A percentile compares a stretch with the other conserved stretches of the same genome.
phyloP scores from a whole-genome alignment of 2,113 vertebrate species.

The Gadus chalcogrammus region DNA sequence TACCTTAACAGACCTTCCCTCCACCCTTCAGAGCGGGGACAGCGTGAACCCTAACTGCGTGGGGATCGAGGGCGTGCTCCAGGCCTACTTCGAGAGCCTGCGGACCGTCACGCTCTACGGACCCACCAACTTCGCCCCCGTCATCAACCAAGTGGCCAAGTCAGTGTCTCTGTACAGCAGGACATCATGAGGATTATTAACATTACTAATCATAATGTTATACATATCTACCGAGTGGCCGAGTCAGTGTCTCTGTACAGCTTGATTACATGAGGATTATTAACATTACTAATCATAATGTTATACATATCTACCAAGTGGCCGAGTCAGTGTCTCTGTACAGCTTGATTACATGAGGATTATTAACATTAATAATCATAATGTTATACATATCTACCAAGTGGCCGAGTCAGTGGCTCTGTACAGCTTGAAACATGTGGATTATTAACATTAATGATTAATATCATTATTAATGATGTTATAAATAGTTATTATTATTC shows the following conservation, averaged over 20 bases:
- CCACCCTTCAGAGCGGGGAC: slow-evolving; percentile 69
- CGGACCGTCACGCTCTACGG: slow-evolving; percentile 89
- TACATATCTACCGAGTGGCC: slow-evolving; percentile 86
- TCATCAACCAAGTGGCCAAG: slow-evolving; percentile 94
- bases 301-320: slow-evolving; percentile 82
- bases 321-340: slow-evolving; percentile 77
- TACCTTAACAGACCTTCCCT: no score
- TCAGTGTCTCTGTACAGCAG: slow-evolving; percentile 56
- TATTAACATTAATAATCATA: no score
- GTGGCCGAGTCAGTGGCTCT: slow-evolving; percentile 83
- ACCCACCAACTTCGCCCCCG: slow-evolving; percentile 90
- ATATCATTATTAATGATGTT: no score
- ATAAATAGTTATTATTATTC: no score
- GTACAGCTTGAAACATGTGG: no score
- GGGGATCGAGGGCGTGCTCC: slow-evolving; percentile 84
- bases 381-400: slow-evolving; percentile 76
- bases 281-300: no score
- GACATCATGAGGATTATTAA: no score
- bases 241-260: slow-evolving; percentile 70
- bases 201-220: no score
- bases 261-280: no score
- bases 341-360: no score
- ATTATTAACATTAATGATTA: no score
- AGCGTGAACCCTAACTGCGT: slow-evolving; percentile 78
- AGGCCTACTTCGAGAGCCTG: slow-evolving; percentile 90